These are phyloP conservation scores for Channallabes apus DNA, from an alignment of 2,797 vertebrate genomes.

Conservation along the genomic window DNA sequence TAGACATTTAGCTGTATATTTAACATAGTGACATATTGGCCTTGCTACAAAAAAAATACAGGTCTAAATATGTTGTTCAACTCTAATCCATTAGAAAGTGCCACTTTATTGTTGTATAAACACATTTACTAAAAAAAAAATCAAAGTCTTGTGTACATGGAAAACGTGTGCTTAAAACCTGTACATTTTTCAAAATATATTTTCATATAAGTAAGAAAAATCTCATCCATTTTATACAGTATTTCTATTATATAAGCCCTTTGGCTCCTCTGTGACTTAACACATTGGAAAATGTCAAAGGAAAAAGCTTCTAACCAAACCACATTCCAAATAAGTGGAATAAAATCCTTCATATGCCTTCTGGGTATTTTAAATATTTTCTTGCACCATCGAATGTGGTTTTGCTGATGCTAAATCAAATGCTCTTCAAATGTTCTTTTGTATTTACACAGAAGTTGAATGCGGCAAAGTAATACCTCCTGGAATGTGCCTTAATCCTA, in stretches of 20 bases:
- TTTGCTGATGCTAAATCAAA: constrained; percentile 2
- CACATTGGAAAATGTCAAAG: constrained; percentile 21
- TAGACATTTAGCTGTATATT: background rate
- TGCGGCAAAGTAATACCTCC: background rate
- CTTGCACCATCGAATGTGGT: background rate
- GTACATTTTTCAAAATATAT: background rate
- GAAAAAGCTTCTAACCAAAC: constrained; percentile 10
- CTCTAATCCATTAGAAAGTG: background rate
- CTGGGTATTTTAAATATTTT: background rate
- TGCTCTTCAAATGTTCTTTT: background rate
- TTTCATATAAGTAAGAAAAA: constrained; percentile 6
- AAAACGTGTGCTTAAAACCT: background rate
- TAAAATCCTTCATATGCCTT: background rate
- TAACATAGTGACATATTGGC: background rate
- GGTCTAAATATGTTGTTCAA: background rate
- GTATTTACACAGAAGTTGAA: background rate
- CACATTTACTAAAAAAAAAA: background rate
- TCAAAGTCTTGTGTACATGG: background rate
- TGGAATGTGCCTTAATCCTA: background rate
- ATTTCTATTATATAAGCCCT: constrained; percentile 33
- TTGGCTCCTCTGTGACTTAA: background rate
- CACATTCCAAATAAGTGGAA: constrained; percentile 17
- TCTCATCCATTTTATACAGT: background rate
- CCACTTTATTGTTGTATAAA: background rate
- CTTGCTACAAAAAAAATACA: constrained; percentile 7